Percentiles rank a stretch among this genome's conserved stretches.
phyloP scores from a whole-genome alignment of 2,797 vertebrate species.

The Enteromius treurensis region DNA sequence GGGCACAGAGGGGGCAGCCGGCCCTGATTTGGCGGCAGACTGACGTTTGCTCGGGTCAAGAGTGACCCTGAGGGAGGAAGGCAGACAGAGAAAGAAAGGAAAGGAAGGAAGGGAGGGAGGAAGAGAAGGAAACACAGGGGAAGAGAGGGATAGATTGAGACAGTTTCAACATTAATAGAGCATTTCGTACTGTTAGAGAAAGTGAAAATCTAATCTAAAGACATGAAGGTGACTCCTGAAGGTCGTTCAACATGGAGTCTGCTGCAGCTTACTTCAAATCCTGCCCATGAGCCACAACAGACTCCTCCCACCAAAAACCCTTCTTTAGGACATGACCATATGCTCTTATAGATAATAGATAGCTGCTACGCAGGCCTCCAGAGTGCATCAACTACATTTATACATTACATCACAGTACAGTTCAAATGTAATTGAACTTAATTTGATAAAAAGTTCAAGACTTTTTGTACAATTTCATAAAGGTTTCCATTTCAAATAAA shows the following conservation, averaged over 20 bases:
- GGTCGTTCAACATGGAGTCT: conserved; percentile 15
- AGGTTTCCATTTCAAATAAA: neutral
- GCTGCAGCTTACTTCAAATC: conserved; percentile 12
- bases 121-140: conserved; percentile 45
- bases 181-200: conserved; percentile 25
- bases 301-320: conserved; percentile 14
- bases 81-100: conserved; percentile 70
- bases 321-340: conserved; percentile 7
- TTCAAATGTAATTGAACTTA: no score
- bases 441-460: neutral
- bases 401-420: neutral
- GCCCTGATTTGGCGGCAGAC: conserved; percentile 79
- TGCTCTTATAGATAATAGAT: neutral
- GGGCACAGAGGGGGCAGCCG: conserved; percentile 75
- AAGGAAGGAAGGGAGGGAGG: conserved; percentile 49
- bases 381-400: neutral
- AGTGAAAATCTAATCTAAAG: conserved; percentile 6
- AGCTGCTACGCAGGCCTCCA: neutral
- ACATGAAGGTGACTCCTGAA: conserved; percentile 2
- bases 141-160: conserved; percentile 42
- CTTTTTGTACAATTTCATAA: neutral
- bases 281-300: conserved; percentile 2
- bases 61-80: conserved; percentile 82
- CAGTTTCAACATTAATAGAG: conserved; percentile 37
- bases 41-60: conserved; percentile 85